A percentile compares a stretch with the other conserved stretches of the same genome.
These are phyloP conservation scores for Antheraea mylitta DNA, from an alignment of 1,140 invertebrate genomes.

Conservation along the genomic window DNA sequence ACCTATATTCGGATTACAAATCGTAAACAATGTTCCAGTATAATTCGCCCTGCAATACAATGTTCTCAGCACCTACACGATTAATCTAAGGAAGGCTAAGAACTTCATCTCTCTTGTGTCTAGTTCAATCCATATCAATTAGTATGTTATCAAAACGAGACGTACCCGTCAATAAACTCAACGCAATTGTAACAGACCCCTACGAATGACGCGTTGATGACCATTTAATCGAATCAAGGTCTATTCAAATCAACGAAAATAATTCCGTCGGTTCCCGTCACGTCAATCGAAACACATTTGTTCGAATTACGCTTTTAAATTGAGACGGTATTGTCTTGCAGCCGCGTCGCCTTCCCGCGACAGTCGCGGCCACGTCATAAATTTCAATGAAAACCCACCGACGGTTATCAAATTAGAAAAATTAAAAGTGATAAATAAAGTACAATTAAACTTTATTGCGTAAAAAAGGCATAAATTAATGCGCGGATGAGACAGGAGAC, in stretches of 20 bases:
- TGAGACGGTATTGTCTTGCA: slow-evolving; percentile 46
- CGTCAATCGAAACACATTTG: slow-evolving; percentile 60
- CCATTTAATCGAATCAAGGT: slow-evolving; percentile 7
- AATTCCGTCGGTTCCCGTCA: slow-evolving; percentile 20
- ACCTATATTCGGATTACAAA: too few species aligned
- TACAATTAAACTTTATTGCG: slow-evolving; percentile 76
- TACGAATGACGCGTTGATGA: neutral
- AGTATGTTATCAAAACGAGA: neutral
- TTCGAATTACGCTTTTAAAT: slow-evolving; percentile 65
- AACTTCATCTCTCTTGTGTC: too few species aligned
- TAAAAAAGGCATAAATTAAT: slow-evolving; percentile 79
- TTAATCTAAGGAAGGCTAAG: too few species aligned
- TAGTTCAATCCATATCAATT: neutral
- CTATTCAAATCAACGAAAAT: slow-evolving; percentile 2
- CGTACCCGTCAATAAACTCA: neutral
- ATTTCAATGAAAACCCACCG: slow-evolving; percentile 62
- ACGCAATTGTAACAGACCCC: neutral
- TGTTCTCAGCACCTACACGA: too few species aligned
- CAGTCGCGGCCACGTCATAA: slow-evolving; percentile 43
- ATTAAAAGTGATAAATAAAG: slow-evolving; percentile 78
- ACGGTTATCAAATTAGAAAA: slow-evolving; percentile 74
- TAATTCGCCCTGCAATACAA: too few species aligned
- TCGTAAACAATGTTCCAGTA: too few species aligned
- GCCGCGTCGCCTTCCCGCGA: slow-evolving; percentile 28
- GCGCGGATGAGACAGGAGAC: slow-evolving; percentile 40